phyloP scores from a whole-genome alignment of 2,113 vertebrate genomes.

The Hucho hucho region DNA sequence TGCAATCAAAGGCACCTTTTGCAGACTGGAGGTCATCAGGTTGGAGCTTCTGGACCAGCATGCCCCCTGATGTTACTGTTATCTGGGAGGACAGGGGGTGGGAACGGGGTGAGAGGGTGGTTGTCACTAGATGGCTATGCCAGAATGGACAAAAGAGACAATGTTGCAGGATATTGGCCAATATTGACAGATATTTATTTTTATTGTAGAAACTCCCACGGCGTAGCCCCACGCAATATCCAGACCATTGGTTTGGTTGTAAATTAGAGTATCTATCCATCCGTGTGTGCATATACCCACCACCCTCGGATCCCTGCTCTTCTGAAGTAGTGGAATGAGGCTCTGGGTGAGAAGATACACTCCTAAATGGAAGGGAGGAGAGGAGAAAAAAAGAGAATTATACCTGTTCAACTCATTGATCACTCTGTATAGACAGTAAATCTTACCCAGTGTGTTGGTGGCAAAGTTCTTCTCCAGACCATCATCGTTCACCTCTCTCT shows the following conservation, averaged over 20 bases:
- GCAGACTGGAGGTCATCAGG: constrained; percentile 65
- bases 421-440: no score
- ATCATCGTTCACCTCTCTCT: constrained; percentile 64
- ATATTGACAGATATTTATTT: no score
- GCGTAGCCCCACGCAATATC: no score
- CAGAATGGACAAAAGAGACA: constrained; percentile 47
- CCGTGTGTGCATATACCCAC: constrained; percentile 46
- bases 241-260: not conserved
- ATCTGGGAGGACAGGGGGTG: constrained; percentile 56
- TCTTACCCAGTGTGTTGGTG: constrained; percentile 74
- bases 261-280: not conserved
- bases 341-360: constrained; percentile 71
- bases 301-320: constrained; percentile 71
- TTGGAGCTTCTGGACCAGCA: constrained; percentile 74
- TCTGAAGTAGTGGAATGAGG: constrained; percentile 73
- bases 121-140: constrained; percentile 11
- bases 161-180: constrained; percentile 26
- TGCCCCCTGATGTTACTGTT: constrained; percentile 75
- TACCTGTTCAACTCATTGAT: no score
- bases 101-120: constrained; percentile 41
- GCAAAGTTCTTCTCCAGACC: constrained; percentile 75
- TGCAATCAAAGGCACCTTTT: constrained; percentile 58
- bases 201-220: no score
- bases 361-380: constrained; percentile 43
- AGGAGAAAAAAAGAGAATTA: not conserved